Evolutionary conservation across 2,888 invertebrate genomes (phyloP).

Genomic region (Julus scandinavius): DNA sequence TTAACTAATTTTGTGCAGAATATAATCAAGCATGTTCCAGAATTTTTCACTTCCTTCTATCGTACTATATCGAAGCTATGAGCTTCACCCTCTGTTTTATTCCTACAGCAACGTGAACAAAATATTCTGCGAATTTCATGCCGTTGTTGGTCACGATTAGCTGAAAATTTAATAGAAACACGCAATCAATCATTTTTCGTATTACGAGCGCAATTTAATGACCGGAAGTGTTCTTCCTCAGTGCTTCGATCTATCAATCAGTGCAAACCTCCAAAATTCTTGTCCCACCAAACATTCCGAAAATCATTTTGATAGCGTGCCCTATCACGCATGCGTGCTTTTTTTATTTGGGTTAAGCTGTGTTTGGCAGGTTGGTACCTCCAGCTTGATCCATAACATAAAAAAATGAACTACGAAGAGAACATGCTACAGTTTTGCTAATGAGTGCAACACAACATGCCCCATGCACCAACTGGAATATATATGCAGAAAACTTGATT

Average conservation of each 20-base stretch:
- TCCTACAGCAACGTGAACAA: neutral
- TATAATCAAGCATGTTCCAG: no score
- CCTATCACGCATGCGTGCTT: neutral
- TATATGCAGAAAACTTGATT: neutral
- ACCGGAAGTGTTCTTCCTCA: conserved; percentile 3
- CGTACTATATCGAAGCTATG: neutral
- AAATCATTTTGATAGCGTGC: neutral
- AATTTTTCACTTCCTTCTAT: neutral
- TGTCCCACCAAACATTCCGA: neutral
- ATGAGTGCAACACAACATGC: neutral
- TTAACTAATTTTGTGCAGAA: no score
- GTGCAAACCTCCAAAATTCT: neutral
- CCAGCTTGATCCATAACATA: neutral
- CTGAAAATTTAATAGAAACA: neutral
- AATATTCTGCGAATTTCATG: neutral
- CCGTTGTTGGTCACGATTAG: neutral
- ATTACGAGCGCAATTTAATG: neutral
- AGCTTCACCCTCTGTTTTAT: neutral
- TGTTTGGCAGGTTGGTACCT: neutral
- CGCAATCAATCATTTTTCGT: conserved; percentile 6
- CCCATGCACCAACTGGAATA: neutral
- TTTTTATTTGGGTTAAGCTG: neutral
- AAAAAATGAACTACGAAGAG: neutral
- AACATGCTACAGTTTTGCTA: neutral
- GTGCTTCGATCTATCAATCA: neutral